Conservation (phyloP, 2,888 invertebrate genomes). For the Coecobrya sp. region DNA sequence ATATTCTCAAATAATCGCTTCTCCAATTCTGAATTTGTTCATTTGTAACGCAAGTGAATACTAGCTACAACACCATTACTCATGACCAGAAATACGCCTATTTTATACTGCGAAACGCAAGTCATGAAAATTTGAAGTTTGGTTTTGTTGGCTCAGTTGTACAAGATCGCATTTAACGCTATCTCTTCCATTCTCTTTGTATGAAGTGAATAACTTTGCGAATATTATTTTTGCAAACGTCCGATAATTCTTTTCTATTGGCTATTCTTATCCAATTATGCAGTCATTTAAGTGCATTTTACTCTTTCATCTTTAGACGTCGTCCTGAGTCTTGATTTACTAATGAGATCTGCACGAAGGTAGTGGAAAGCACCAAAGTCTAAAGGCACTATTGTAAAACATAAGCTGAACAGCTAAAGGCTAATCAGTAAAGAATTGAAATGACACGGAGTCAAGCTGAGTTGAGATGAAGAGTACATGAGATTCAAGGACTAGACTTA, state of each 20-base stretch:
- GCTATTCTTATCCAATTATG: conserved; percentile 51
- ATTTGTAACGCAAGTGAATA: conserved; percentile 16
- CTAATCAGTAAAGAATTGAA: conserved; percentile 62
- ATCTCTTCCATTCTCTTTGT: background rate
- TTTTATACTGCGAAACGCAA: background rate
- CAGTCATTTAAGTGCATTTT: conserved; percentile 38
- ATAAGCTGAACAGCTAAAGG: background rate
- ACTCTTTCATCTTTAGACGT: conserved; percentile 28
- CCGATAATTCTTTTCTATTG: background rate
- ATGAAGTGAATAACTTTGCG: background rate
- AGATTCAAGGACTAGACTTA: conserved; percentile 15
- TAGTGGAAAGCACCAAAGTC: conserved; percentile 37
- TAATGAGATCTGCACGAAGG: conserved; percentile 72
- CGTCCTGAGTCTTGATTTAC: conserved; percentile 68
- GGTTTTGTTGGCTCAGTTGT: background rate
- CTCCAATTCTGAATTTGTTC: conserved; percentile 2
- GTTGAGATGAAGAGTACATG: conserved; percentile 49
- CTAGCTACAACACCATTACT: background rate
- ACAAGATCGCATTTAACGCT: background rate
- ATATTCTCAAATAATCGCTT: background rate
- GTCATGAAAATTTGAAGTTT: conserved; percentile 14
- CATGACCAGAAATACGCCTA: background rate
- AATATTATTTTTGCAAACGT: background rate
- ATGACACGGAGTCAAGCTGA: conserved; percentile 76
- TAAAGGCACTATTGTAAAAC: conserved; percentile 8